phyloP scores from a whole-genome alignment of 2,113 vertebrate species.

The Nothocercus nigrocapillus region DNA sequence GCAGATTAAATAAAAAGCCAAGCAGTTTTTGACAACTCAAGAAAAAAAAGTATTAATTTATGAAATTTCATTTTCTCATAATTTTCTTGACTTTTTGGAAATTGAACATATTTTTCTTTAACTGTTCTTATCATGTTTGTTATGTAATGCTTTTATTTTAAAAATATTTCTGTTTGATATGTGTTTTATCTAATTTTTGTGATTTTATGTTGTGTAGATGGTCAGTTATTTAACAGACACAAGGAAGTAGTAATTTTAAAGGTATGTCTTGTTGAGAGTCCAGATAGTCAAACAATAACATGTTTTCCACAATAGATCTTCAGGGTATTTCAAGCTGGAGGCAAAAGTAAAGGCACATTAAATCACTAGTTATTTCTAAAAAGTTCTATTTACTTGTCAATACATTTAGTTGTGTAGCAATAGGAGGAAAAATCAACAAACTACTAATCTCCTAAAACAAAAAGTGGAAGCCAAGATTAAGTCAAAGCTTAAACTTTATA shows the following conservation, averaged over 20 bases:
- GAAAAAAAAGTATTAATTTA: background rate
- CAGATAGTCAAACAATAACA: background rate
- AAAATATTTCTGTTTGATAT: background rate
- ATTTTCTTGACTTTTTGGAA: background rate
- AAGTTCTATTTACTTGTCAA: background rate
- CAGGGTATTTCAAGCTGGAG: background rate
- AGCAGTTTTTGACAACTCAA: background rate
- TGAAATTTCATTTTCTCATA: background rate
- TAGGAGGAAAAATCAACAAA: background rate
- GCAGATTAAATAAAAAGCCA: constrained; percentile 4
- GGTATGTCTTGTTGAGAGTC: background rate
- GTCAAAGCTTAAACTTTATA: background rate
- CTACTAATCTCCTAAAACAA: background rate
- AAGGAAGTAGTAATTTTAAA: background rate
- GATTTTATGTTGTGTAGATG: background rate
- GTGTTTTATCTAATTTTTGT: background rate
- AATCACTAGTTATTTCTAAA: background rate
- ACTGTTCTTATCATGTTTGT: background rate
- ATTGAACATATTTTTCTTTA: no score
- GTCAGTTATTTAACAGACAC: background rate
- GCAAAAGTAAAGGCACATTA: background rate
- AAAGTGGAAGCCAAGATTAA: background rate
- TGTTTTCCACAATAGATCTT: background rate
- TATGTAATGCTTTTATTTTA: background rate
- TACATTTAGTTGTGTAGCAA: background rate